Percentiles rank a stretch among this genome's conserved stretches.
Conservation (phyloP, 1,140 invertebrate species). For the Littorina saxatilis region DNA sequence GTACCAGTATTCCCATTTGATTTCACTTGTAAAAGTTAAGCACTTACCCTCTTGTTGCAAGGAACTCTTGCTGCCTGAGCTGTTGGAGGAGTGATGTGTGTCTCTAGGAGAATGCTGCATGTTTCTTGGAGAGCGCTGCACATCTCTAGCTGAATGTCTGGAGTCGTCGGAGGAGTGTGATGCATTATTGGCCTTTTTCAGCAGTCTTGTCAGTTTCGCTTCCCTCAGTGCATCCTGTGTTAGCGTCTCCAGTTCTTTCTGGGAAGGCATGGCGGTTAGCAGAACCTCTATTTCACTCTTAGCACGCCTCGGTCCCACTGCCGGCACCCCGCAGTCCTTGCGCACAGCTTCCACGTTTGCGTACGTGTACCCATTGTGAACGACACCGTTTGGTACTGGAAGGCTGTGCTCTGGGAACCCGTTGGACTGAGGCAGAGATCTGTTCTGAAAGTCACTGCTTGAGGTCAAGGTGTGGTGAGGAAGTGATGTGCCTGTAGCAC, state of each 20-base stretch:
- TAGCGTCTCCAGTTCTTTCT: conserved; percentile 37
- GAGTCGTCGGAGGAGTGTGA: too few relatives aligned
- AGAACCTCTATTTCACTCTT: conserved; percentile 19
- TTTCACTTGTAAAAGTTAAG: too few relatives aligned
- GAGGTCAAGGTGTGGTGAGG: neutral
- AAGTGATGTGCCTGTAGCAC: too few relatives aligned
- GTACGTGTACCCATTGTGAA: neutral
- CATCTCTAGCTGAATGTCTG: too few relatives aligned
- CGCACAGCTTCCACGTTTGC: too few relatives aligned
- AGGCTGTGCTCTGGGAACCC: neutral
- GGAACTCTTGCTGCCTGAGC: conserved; percentile 22
- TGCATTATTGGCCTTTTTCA: conserved; percentile 30
- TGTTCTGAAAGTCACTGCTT: neutral
- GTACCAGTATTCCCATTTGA: too few relatives aligned
- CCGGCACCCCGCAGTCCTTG: neutral
- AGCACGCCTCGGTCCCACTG: neutral
- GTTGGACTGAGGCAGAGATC: neutral
- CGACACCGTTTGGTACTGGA: neutral
- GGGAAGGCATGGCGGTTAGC: neutral
- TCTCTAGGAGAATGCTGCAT: too few relatives aligned
- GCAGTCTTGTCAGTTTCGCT: conserved; percentile 39
- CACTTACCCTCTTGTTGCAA: conserved; percentile 48
- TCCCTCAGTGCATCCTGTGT: conserved; percentile 43
- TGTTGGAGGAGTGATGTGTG: conserved; percentile 15
- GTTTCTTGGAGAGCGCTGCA: too few relatives aligned